Base-by-base conservation (phyloP, 1,140 invertebrate genomes). In the Microplitis demolitor region DNA sequence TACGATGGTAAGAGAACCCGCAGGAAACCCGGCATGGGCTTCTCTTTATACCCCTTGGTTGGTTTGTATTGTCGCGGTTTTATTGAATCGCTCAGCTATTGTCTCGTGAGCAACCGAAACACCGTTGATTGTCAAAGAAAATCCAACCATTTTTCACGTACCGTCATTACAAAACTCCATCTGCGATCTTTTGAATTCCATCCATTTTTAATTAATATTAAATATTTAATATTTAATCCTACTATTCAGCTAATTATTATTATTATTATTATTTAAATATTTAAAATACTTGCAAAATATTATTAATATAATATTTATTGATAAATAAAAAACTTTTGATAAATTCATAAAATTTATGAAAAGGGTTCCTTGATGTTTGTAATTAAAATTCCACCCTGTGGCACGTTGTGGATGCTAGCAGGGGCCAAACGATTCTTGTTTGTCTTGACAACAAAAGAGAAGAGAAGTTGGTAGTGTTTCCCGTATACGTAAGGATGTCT, bases 391-490 rank as follows among this genome's bases (percentile, higher is more conserved):
- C 82, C 82, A 76, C 78, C 77, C 76, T 76, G 76, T 76, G 16
- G 24, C 60, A 75, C 71, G 77, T 35, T 13, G 34, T 60, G 33
- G 31, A 31, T n/a, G 33, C 60, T n/a, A 54, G 31, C 6, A 53
- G 50, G 82, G 82, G 39, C 39, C 82, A 84, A 85, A 85, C 82
- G 81, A 85, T 85, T 85, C 83, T 84, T 85, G 83, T 84, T 85
- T 85, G 84, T 86, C 83, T 85, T 82, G 83, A 82, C 83, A 85
- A 85, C 83, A 85, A 85, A 82, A 79, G 80, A 33, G 39, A n/a
- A 53, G 16, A 34, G 50, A 66, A 5, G 45, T 16, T 34, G 78
- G 78, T 45, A 45, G 39, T 45, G 8, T 56, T 69, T 78, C 76
- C 78, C 76, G 73, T 60, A 66, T 77, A 79, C 39, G 77, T 82